Conservation (phyloP, 2,888 invertebrate genomes). For the Hydroisotoma schaefferi region DNA sequence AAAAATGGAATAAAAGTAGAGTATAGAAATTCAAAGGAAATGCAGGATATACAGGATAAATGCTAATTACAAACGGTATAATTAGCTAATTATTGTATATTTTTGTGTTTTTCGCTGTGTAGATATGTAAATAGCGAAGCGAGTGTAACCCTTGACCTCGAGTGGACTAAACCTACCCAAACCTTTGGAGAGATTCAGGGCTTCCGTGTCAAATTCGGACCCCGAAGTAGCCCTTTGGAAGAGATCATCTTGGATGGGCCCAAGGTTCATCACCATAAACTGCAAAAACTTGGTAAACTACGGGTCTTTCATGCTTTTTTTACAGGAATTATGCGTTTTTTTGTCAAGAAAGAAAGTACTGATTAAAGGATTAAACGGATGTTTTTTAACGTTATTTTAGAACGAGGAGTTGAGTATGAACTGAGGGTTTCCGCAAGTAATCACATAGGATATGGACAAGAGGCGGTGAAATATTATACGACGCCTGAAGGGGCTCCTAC, state of each 20-base stretch:
- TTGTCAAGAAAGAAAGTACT: not conserved
- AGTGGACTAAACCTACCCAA: conserved; percentile 86
- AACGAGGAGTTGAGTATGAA: conserved; percentile 92
- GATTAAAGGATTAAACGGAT: not conserved
- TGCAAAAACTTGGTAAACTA: conserved; percentile 45
- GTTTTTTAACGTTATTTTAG: conserved; percentile 53
- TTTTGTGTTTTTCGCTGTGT: conserved; percentile 48
- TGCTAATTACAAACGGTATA: too few species aligned
- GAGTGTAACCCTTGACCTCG: conserved; percentile 81
- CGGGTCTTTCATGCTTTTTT: not conserved
- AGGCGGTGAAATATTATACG: conserved; percentile 81
- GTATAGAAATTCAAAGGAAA: not conserved
- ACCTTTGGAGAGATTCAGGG: conserved; percentile 85
- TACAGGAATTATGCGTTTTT: not conserved
- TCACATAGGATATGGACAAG: conserved; percentile 90
- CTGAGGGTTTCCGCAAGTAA: conserved; percentile 95
- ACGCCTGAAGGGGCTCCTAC: conserved; percentile 93
- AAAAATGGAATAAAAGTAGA: not conserved
- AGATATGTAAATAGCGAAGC: conserved; percentile 82
- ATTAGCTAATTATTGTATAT: too few species aligned
- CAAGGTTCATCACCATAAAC: conserved; percentile 42
- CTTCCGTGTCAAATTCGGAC: conserved; percentile 81
- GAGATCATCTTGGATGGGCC: conserved; percentile 46
- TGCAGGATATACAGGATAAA: not conserved
- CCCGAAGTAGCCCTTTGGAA: conserved; percentile 51